Evolutionary conservation across 1,140 invertebrate genomes (phyloP), one percentile per base, ranked within the genome.

Genomic region (Drosophila kepulauana): DNA sequence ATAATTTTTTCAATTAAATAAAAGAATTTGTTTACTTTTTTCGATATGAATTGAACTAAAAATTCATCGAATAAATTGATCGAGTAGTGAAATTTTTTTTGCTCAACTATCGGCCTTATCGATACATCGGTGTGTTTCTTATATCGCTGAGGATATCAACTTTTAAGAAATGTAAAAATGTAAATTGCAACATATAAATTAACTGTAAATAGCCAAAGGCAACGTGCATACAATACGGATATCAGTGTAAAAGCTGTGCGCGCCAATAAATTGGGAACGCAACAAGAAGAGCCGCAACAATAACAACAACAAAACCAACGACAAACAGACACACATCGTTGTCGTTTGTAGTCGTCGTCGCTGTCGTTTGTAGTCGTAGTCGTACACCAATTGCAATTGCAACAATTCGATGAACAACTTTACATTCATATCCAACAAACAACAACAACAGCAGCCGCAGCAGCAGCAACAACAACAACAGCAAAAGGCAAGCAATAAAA

Each of bases 131-230:
- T 65, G 49, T 59, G 57, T 45, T 51, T 62, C 57, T 66, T 71
- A 70, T 65, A 71, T 70, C 72, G 66, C 59, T 52, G 78, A 69
- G 81, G 81, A 85, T 84, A 84, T 84, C 84, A 80, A 78, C 77
- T 80, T 88, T 88, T 75, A 72, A 71, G 75, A 87, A 81, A 65
- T 87, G 79, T 89, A 81, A 72, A 80, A 88, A 88, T 88, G 84
- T 88, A 90, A 89, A 79, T 85, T 74, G 68, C 81, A 79, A 81
- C 57, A 71, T 66, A 75, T 48, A 48, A 69, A 68, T 25, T 63
- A 64, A 70, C 49, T 86, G 75, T 87, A 87, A 81, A 82, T 79
- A 78, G 51, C 56, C 65, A 70, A 73, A 67, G 66, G 62, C 80
- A 88, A 82, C 75, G 82, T 75, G 69, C 68, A 25, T 25, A 76